These are phyloP conservation scores for Halocaridina rubra DNA, from an alignment of 2,888 invertebrate genomes.

Conservation along the genomic window DNA sequence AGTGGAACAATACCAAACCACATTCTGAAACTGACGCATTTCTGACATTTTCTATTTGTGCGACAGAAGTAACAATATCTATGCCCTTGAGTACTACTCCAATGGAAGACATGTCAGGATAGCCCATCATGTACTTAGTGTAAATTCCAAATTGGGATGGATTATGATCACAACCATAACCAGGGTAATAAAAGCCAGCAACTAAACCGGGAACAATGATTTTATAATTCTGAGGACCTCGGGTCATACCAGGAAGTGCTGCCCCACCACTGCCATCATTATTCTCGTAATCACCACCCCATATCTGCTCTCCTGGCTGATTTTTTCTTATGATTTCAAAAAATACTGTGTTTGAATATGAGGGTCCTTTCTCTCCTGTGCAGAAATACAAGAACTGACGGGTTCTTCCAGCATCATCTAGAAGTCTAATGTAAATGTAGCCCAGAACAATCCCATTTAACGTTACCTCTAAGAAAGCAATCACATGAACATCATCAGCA, in stretches of 20 bases:
- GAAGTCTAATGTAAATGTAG: slow-evolving; percentile 26
- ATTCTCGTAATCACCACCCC: slow-evolving; percentile 43
- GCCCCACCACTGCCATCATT: slow-evolving; percentile 42
- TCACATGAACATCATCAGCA: slow-evolving; percentile 6
- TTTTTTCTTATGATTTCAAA: not conserved
- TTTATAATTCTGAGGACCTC: slow-evolving; percentile 25
- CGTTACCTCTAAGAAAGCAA: slow-evolving; percentile 25
- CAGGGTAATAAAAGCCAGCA: slow-evolving; percentile 31
- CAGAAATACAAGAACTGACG: slow-evolving; percentile 30
- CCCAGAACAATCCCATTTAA: slow-evolving; percentile 10
- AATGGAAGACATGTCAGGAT: slow-evolving; percentile 29
- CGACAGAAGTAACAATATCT: not conserved
- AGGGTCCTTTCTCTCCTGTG: slow-evolving; percentile 30
- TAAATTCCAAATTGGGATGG: slow-evolving; percentile 41
- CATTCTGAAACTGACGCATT: not conserved
- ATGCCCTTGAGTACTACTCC: not conserved
- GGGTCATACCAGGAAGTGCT: slow-evolving; percentile 26
- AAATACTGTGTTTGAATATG: slow-evolving; percentile 29
- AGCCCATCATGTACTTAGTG: not conserved
- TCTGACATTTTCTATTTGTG: not conserved
- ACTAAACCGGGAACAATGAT: slow-evolving; percentile 20
- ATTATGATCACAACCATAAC: slow-evolving; percentile 33
- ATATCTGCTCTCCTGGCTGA: slow-evolving; percentile 7
- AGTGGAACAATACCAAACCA: not conserved
- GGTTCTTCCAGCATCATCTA: slow-evolving; percentile 31